phyloP scores from a whole-genome alignment of 1,140 invertebrate genomes.

The Nixonia krombeini region DNA sequence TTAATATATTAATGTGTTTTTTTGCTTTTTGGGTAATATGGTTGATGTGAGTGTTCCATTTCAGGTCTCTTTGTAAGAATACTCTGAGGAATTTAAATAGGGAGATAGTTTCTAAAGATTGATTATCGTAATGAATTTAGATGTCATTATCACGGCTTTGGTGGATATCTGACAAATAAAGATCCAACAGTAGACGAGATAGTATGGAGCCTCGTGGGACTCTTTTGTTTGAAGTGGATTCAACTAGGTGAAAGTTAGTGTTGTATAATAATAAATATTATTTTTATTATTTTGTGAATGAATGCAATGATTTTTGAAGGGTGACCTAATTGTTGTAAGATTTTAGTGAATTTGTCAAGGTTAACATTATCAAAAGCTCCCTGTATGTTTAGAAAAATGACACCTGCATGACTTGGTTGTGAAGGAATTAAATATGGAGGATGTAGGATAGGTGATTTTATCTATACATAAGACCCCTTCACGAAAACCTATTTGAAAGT shows the following conservation, averaged over 20 bases:
- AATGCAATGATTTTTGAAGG: slow-evolving; percentile 6
- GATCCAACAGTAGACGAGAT: neutral
- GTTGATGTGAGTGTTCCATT: slow-evolving; percentile 16
- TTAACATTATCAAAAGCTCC: slow-evolving; percentile 27
- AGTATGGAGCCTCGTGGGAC: neutral
- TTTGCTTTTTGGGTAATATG: slow-evolving; percentile 6
- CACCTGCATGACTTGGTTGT: slow-evolving; percentile 3
- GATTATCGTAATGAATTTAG: neutral
- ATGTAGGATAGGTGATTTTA: slow-evolving; percentile 9
- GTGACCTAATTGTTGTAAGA: neutral
- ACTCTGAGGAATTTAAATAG: slow-evolving; percentile 13
- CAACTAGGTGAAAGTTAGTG: neutral
- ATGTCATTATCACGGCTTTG: neutral
- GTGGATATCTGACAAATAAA: neutral
- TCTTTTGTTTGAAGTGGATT: neutral
- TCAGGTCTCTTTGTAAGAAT: slow-evolving; percentile 20
- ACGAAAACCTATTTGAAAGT: slow-evolving; percentile 25
- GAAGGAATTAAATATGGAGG: slow-evolving; percentile 6
- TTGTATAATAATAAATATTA: slow-evolving; percentile 4
- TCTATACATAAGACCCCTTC: slow-evolving; percentile 13
- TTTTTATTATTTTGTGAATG: slow-evolving; percentile 5
- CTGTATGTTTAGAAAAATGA: slow-evolving; percentile 17
- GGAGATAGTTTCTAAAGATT: slow-evolving; percentile 3
- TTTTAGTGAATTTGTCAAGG: slow-evolving; percentile 3
- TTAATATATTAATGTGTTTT: slow-evolving; percentile 21